Conservation (phyloP, 2,797 vertebrate species). For the Ambastaia sidthimunki region DNA sequence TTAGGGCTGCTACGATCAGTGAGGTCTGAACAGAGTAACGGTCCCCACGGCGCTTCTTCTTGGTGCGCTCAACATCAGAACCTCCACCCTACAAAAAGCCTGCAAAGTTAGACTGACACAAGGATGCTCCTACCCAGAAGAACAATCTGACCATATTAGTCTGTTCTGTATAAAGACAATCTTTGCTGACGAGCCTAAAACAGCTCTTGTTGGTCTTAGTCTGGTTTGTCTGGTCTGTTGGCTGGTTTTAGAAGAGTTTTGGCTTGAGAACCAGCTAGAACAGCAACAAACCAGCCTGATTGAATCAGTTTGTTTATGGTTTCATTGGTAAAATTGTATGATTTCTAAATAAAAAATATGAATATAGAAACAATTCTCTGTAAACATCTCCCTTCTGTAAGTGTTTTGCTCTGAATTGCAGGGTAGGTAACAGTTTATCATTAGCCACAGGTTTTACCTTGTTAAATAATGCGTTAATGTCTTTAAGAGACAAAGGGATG, state of each 20-base stretch:
- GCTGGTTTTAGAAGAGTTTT: no score
- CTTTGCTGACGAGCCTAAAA: background rate
- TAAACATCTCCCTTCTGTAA: conserved; percentile 43
- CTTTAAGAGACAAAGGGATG: background rate
- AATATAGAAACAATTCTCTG: conserved; percentile 39
- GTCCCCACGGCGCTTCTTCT: conserved; percentile 91
- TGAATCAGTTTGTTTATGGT: background rate
- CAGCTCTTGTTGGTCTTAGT: background rate
- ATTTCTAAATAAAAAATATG: background rate
- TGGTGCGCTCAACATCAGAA: conserved; percentile 89
- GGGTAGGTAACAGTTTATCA: background rate
- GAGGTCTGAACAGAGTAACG: conserved; percentile 94
- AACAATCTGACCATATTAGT: background rate
- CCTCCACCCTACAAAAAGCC: conserved; percentile 82
- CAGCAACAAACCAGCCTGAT: background rate
- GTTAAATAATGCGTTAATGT: conserved; percentile 31
- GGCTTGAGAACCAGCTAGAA: background rate
- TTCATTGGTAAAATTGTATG: background rate
- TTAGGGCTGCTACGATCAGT: conserved; percentile 91
- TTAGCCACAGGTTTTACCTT: conserved; percentile 4
- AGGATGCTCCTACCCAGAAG: background rate
- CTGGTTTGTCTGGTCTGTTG: no score
- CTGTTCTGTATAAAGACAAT: background rate
- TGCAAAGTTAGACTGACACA: conserved; percentile 54
- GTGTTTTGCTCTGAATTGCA: background rate